Conservation (phyloP, 2,113 vertebrate species). For the Sinosuthora webbiana region DNA sequence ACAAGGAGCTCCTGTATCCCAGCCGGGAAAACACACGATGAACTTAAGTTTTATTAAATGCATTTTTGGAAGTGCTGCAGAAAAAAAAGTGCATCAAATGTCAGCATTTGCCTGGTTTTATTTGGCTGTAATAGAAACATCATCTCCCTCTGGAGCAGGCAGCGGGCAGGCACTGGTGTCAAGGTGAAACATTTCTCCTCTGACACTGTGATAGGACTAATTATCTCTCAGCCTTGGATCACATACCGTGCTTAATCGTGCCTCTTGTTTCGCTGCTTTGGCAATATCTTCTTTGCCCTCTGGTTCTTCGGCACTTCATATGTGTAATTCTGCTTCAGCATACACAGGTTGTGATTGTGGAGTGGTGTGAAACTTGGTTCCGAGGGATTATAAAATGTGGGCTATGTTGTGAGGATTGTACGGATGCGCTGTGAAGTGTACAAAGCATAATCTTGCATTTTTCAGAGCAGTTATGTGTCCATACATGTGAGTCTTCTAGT, state of each 20-base stretch:
- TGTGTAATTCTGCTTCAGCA: background rate
- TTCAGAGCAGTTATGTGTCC: background rate
- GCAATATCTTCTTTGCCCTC: background rate
- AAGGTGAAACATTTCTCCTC: background rate
- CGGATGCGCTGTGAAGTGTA: fast-evolving
- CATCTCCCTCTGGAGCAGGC: background rate
- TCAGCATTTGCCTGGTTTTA: background rate
- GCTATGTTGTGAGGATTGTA: background rate
- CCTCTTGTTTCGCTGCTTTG: background rate
- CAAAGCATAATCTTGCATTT: background rate
- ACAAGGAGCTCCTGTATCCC: background rate
- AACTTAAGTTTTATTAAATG: background rate
- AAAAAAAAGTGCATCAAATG: background rate
- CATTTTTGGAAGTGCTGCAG: background rate
- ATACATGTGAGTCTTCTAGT: fast-evolving
- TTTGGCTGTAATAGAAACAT: background rate
- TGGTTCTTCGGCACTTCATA: fast-evolving
- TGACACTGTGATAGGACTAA: background rate
- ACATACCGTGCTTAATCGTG: background rate
- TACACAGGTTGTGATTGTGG: background rate
- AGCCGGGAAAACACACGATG: background rate
- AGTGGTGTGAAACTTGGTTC: background rate
- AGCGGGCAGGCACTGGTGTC: background rate
- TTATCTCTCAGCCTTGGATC: background rate
- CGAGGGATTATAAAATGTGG: background rate